Conservation (phyloP, 2,888 invertebrate genomes). For the Cecidostiba fungosa region DNA sequence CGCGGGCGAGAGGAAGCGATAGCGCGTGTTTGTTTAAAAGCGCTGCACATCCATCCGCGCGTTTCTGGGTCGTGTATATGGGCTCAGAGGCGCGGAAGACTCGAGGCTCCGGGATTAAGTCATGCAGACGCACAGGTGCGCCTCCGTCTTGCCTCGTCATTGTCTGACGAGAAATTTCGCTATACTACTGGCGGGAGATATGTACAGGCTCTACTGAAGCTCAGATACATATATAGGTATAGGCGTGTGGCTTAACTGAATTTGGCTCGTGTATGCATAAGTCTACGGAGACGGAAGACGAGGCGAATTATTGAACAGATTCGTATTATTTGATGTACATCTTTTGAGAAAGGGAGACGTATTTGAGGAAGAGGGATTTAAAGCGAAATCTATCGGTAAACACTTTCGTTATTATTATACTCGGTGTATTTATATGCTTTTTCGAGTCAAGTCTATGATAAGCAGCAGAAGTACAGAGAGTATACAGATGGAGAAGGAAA, state of each 20-base stretch:
- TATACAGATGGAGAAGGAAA: neutral
- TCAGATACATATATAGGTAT: neutral
- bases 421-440: too few relatives aligned
- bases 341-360: too few relatives aligned
- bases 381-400: too few relatives aligned
- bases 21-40: conserved; percentile 31
- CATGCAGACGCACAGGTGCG: neutral
- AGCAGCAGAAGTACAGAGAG: too few relatives aligned
- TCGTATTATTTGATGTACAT: neutral
- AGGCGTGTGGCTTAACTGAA: neutral
- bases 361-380: too few relatives aligned
- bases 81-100: neutral
- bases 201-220: neutral
- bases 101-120: conserved; percentile 4
- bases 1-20: neutral
- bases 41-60: neutral
- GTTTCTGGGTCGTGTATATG: neutral
- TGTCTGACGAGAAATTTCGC: neutral
- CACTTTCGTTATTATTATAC: neutral
- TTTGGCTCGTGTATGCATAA: neutral
- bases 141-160: neutral
- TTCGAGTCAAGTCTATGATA: too few relatives aligned
- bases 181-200: neutral
- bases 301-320: neutral
- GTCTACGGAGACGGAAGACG: neutral